These are phyloP conservation scores for Drosophila nebulosa DNA, from an alignment of 1,140 invertebrate genomes.

Conservation along the genomic window DNA sequence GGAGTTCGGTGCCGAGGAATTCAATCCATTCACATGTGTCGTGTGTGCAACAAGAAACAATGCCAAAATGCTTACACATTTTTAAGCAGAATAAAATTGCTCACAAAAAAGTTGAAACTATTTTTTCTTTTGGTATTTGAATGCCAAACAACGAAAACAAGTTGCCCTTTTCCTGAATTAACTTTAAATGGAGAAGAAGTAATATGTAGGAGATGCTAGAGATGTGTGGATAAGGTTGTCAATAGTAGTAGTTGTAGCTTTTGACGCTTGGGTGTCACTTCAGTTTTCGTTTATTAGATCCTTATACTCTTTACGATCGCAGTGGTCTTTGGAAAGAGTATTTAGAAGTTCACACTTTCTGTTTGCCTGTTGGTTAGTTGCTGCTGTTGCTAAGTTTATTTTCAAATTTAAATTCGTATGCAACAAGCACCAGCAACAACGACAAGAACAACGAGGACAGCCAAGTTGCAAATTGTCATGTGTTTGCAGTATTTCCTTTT, in stretches of 20 bases:
- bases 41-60: neutral
- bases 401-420: constrained; percentile 52
- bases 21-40: neutral
- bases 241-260: too few species aligned
- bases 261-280: too few species aligned
- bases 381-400: constrained; percentile 41
- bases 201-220: too few species aligned
- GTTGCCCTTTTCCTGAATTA: too few species aligned
- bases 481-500: constrained; percentile 46
- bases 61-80: neutral
- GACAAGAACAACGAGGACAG: constrained; percentile 11
- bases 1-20: neutral
- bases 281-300: too few species aligned
- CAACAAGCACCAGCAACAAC: constrained; percentile 27
- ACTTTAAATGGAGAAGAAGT: too few species aligned
- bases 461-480: constrained; percentile 52
- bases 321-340: constrained; percentile 3
- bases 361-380: neutral
- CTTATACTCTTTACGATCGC: too few species aligned
- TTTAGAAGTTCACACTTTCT: constrained; percentile 24
- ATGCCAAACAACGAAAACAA: too few species aligned
- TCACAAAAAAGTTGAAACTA: neutral
- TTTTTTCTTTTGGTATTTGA: too few species aligned
- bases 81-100: neutral
- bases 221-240: too few species aligned